Base-by-base conservation (phyloP, 2,888 invertebrate genomes). In the Endomychus coccineus region DNA sequence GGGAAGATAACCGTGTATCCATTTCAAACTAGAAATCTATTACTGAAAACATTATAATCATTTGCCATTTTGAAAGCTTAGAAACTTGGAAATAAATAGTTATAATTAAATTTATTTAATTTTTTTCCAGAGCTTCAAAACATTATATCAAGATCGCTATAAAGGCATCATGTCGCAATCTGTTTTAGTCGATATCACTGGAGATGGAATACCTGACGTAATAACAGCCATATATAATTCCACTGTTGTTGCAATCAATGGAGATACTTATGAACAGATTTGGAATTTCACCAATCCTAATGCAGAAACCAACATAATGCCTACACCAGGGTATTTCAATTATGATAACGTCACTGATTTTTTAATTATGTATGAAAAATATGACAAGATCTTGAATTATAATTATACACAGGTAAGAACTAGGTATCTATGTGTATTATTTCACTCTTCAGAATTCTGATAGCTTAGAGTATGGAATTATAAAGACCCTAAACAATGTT, bases 311-410 rank as follows among this genome's bases (percentile, higher is more conserved):
- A 79, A 81, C 50, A 82, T 83, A 51, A 75, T 82, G 31, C 84
- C 86, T 23, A 78, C 83, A 7, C 83, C 83, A 2, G 86, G 83
- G 1, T 85, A 77, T 61, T 88, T 80, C 54, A 82, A 86, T 58
- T 75, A 77, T 46, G 87, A 87, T 54, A 72, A 78, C 46, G 63
- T 80, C 4, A 83, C 85, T 0, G 88, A 88, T 61, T 83, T 88
- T 55, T 71, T 86, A 66, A 72, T 88, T 1, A 82, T 83, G 49
- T 83, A 66, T 39, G 59, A 63, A 54, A 62, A 53, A 35, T 54
- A 53, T 30, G 58, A 59, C 25, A 47, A 48, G 38, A 54, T 58
- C 28, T 40, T 58, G 13, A 54, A 58, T 33, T 50, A 54, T 25
- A 58, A 81, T 57, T 80, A 82, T 55, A 80, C 85, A 3, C 70